Conservation (phyloP, 37 sponge, comb jelly and placozoan species). For the Aphrocallistes beatrix region DNA sequence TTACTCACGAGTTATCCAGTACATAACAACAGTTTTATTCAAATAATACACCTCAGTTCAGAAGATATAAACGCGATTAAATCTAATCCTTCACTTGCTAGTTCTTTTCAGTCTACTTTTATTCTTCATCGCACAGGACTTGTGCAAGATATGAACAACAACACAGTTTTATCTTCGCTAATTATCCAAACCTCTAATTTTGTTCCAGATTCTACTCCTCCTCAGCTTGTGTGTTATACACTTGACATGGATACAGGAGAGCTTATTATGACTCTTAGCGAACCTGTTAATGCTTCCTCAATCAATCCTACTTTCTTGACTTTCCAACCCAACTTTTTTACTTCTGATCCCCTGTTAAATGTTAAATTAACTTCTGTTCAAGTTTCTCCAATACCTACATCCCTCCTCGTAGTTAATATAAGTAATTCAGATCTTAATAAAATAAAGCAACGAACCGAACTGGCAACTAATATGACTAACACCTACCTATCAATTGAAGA, state of each 20-base stretch:
- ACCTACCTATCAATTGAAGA: conserved; percentile 33
- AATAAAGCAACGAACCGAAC: conserved; percentile 44
- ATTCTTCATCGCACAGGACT: background rate
- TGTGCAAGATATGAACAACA: background rate
- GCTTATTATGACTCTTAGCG: background rate
- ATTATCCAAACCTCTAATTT: background rate
- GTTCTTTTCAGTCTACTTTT: background rate
- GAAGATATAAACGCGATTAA: background rate
- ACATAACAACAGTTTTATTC: background rate
- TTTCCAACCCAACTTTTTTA: background rate
- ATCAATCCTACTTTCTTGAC: background rate
- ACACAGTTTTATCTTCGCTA: background rate
- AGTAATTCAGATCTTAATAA: conserved; percentile 42
- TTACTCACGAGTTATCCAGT: background rate
- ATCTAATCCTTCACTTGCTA: background rate
- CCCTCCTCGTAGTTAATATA: conserved; percentile 28
- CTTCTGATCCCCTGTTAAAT: background rate
- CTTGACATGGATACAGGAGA: background rate
- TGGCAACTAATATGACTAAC: conserved; percentile 39
- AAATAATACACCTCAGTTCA: background rate
- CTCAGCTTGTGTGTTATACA: background rate
- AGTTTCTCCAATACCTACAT: background rate
- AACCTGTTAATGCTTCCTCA: background rate
- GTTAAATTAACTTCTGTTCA: background rate
- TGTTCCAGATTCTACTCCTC: background rate